phyloP scores from a whole-genome alignment of 2,797 vertebrate species.

The Triplophysa yarkandensis region DNA sequence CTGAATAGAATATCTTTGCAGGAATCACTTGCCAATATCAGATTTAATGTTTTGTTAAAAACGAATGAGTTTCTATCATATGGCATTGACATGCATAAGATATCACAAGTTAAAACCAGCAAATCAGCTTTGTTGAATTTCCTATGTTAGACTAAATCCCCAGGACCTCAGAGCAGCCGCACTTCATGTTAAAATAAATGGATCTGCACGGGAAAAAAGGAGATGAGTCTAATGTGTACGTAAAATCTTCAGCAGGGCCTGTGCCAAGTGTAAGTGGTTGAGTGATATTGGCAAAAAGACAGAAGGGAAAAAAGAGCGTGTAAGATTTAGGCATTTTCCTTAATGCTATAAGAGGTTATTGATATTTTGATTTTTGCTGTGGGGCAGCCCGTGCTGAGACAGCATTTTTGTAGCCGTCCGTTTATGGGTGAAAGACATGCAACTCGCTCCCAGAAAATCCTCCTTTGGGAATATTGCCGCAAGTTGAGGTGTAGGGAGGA shows the following conservation, averaged over 20 bases:
- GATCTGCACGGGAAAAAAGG: slow-evolving; percentile 42
- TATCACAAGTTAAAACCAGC: too few relatives aligned
- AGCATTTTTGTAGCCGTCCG: slow-evolving; percentile 69
- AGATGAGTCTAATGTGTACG: slow-evolving; percentile 57
- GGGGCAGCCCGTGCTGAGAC: slow-evolving; percentile 74
- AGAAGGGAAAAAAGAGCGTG: slow-evolving; percentile 59
- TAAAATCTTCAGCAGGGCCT: slow-evolving; percentile 71
- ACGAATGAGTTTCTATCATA: background rate
- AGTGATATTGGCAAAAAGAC: slow-evolving; percentile 78
- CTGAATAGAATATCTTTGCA: background rate
- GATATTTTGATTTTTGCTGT: slow-evolving; percentile 81
- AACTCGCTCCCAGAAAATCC: slow-evolving; percentile 68
- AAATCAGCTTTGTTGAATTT: background rate
- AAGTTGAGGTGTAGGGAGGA: slow-evolving; percentile 17
- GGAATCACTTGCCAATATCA: background rate
- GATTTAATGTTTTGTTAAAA: background rate
- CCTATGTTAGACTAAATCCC: background rate
- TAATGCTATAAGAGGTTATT: slow-evolving; percentile 86
- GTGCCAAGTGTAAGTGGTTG: slow-evolving; percentile 80
- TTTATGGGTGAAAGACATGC: slow-evolving; percentile 73
- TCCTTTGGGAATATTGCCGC: slow-evolving; percentile 65
- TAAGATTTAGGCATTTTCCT: slow-evolving; percentile 83
- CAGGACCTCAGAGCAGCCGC: slow-evolving; percentile 28
- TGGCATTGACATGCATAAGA: too few relatives aligned
- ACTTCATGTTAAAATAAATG: slow-evolving; percentile 54